Evolutionary conservation across 1,140 invertebrate genomes (phyloP).

Genomic region (Carposina sasakii): DNA sequence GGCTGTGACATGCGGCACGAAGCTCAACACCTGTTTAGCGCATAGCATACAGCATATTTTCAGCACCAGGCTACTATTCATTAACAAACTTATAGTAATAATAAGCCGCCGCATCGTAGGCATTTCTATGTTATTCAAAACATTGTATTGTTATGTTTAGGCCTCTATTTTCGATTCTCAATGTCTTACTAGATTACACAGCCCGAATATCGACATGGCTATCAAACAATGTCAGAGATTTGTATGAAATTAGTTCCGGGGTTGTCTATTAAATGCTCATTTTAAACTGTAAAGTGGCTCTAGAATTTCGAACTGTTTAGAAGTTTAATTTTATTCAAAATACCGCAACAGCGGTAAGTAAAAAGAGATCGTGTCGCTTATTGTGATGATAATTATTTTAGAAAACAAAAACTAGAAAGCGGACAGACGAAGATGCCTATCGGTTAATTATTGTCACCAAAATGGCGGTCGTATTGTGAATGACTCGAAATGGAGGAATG

Average conservation of each 20-base stretch:
- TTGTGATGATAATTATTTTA: slow-evolving; percentile 71
- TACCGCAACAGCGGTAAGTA: slow-evolving; percentile 65
- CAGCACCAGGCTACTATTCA: slow-evolving; percentile 18
- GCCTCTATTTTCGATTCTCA: no score
- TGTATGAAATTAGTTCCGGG: slow-evolving; percentile 42
- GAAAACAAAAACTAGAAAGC: slow-evolving; percentile 71
- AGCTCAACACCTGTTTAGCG: slow-evolving; percentile 49
- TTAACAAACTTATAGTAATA: neutral
- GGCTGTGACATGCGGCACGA: slow-evolving; percentile 3
- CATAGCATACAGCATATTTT: slow-evolving; percentile 44
- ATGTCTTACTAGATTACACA: no score
- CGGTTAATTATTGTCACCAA: slow-evolving; percentile 70
- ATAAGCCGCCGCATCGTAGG: no score
- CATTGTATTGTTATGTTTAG: no score
- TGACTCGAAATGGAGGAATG: slow-evolving; percentile 63
- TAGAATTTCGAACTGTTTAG: slow-evolving; percentile 49
- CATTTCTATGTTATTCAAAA: no score
- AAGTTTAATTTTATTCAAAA: slow-evolving; percentile 65
- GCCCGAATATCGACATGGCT: no score
- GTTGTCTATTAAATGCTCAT: slow-evolving; percentile 37
- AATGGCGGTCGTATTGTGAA: slow-evolving; percentile 62
- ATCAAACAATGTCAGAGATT: no score
- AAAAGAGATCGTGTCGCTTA: slow-evolving; percentile 62
- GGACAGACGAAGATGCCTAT: slow-evolving; percentile 55
- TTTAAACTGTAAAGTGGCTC: slow-evolving; percentile 34